A percentile compares a stretch with the other conserved stretches of the same genome.
Evolutionary conservation across 2,113 vertebrate genomes (phyloP).

Genomic region (Gadus macrocephalus): DNA sequence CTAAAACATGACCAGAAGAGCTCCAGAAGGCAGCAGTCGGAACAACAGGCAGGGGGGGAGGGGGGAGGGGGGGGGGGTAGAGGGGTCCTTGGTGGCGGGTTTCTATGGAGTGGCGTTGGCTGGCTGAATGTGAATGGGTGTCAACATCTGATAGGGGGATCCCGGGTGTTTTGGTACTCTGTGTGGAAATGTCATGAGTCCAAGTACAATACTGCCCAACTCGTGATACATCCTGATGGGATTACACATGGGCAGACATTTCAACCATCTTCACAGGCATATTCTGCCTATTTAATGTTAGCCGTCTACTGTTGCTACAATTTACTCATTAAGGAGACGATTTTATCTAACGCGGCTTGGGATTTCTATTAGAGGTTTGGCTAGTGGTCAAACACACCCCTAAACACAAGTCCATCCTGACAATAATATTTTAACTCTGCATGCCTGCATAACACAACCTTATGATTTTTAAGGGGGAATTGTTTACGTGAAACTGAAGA

Average conservation of each 20-base stretch:
- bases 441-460: no score
- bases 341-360: no score
- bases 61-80: background rate
- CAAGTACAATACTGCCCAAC: constrained; percentile 54
- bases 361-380: no score
- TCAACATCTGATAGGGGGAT: constrained; percentile 52
- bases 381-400: no score
- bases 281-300: no score
- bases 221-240: constrained; percentile 46
- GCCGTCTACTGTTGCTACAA: no score
- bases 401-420: no score
- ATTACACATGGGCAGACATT: background rate
- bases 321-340: no score
- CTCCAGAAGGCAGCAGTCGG: constrained; percentile 36
- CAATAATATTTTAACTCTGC: no score
- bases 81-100: constrained; percentile 29
- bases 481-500: background rate
- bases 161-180: constrained; percentile 26
- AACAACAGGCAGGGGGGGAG: constrained; percentile 27
- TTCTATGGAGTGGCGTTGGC: constrained; percentile 28
- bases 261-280: no score
- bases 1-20: constrained; percentile 40
- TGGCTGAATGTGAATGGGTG: constrained; percentile 49
- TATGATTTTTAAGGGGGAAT: background rate
- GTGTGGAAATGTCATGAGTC: constrained; percentile 61